These are phyloP conservation scores for Harpagifer antarcticus DNA, from an alignment of 2,797 vertebrate species.

Conservation along the genomic window DNA sequence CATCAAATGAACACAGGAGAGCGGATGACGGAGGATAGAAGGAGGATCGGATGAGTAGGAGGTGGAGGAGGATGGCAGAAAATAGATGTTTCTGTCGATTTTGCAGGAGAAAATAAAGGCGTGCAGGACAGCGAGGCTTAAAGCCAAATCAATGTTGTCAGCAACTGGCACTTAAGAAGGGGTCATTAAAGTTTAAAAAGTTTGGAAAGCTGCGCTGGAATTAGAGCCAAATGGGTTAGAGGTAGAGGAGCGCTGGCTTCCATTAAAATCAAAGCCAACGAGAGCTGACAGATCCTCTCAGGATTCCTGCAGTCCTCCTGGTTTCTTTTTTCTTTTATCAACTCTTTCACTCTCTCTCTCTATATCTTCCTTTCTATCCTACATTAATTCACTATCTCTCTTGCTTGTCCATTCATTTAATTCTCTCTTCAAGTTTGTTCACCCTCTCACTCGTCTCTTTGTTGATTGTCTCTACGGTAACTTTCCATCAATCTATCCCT, in stretches of 20 bases:
- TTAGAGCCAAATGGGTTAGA: constrained; percentile 83
- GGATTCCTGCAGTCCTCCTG: constrained; percentile 60
- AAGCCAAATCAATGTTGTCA: constrained; percentile 86
- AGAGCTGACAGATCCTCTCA: constrained; percentile 80
- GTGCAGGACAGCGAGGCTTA: constrained; percentile 77
- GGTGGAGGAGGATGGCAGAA: constrained; percentile 73
- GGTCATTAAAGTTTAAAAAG: constrained; percentile 84
- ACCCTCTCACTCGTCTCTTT: neutral
- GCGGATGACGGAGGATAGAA: constrained; percentile 64
- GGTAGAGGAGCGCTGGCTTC: constrained; percentile 75
- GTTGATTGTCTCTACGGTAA: constrained; percentile 34
- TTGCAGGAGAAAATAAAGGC: constrained; percentile 80
- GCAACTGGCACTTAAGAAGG: constrained; percentile 83
- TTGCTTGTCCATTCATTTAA: constrained; percentile 11
- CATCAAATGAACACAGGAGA: constrained; percentile 67
- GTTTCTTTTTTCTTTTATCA: constrained; percentile 42
- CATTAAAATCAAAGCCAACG: constrained; percentile 85
- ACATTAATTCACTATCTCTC: constrained; percentile 37
- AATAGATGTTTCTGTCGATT: constrained; percentile 86
- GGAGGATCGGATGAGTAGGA: constrained; percentile 65
- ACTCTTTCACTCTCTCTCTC: constrained; percentile 28
- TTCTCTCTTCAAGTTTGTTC: neutral
- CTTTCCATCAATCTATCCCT: constrained; percentile 10
- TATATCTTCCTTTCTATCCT: constrained; percentile 23
- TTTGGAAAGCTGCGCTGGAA: constrained; percentile 81